Percentiles rank a stretch among this genome's conserved stretches.
These are phyloP conservation scores for Phoenicopterus ruber DNA, from an alignment of 2,113 vertebrate species.

Conservation along the genomic window DNA sequence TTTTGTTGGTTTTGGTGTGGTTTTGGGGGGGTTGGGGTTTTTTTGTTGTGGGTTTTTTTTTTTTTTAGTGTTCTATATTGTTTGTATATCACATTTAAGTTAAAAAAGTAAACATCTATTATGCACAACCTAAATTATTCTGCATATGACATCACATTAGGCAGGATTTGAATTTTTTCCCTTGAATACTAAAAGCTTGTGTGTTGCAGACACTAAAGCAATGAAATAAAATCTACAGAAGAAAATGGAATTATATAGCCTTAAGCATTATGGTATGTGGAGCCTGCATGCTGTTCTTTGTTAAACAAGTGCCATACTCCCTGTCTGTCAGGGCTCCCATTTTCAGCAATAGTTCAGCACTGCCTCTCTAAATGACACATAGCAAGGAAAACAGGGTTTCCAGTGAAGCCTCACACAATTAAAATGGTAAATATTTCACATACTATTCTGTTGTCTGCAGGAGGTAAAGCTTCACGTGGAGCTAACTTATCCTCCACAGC, in stretches of 20 bases:
- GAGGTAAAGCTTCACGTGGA: slow-evolving; percentile 28
- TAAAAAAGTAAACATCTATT: not conserved
- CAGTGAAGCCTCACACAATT: slow-evolving; percentile 49
- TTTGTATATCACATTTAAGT: not conserved
- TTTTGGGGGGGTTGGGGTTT: not conserved
- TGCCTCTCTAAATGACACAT: slow-evolving; percentile 14
- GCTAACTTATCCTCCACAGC: not conserved
- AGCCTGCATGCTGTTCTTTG: slow-evolving; percentile 54
- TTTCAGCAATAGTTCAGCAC: slow-evolving; percentile 12
- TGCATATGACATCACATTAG: not conserved
- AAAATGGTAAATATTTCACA: slow-evolving; percentile 64
- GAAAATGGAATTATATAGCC: slow-evolving; percentile 45
- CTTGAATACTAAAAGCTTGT: not conserved
- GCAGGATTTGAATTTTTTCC: not conserved
- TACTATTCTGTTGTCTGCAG: slow-evolving; percentile 20
- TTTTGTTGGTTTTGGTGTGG: not conserved
- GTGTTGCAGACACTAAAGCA: not conserved
- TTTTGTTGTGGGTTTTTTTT: no score
- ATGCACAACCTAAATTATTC: not conserved
- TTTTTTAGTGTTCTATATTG: not conserved
- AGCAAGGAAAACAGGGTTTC: slow-evolving; percentile 53
- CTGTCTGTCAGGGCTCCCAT: slow-evolving; percentile 14
- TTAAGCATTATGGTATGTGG: slow-evolving; percentile 13
- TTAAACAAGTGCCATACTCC: slow-evolving; percentile 53
- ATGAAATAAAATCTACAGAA: slow-evolving; percentile 12